These are phyloP conservation scores for Pectinophora gossypiella DNA, from an alignment of 1,140 invertebrate species.

Conservation along the genomic window DNA sequence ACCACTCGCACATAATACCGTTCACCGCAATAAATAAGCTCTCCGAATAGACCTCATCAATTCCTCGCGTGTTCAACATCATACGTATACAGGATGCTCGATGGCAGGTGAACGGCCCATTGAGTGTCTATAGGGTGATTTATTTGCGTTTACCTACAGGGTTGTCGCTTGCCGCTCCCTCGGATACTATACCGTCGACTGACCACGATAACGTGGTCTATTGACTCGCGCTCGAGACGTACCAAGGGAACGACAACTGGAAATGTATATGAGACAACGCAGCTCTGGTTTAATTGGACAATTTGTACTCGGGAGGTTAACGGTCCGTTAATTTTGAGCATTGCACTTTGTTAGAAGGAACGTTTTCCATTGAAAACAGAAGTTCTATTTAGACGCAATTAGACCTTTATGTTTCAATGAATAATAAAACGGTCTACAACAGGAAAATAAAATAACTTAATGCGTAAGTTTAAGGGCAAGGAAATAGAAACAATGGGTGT, in stretches of 20 bases:
- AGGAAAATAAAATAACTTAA: too few relatives aligned
- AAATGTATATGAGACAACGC: not conserved
- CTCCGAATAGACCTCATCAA: constrained; percentile 13
- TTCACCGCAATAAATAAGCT: constrained; percentile 2
- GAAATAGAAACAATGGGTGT: too few relatives aligned
- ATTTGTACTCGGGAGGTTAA: constrained; percentile 25
- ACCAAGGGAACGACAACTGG: not conserved
- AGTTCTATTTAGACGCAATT: too few relatives aligned
- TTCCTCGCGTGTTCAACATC: constrained; percentile 17
- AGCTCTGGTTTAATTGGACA: constrained; percentile 22
- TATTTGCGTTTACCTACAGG: constrained; percentile 34
- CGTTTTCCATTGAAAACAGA: not conserved
- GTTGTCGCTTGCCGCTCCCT: constrained; percentile 15
- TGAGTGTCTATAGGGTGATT: constrained; percentile 41
- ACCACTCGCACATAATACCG: not conserved
- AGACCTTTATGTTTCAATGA: too few relatives aligned
- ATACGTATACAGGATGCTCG: constrained; percentile 25
- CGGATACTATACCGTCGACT: constrained; percentile 17
- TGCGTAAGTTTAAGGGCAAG: too few relatives aligned
- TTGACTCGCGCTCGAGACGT: constrained; percentile 9
- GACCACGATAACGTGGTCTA: constrained; percentile 18
- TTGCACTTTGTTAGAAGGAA: too few relatives aligned
- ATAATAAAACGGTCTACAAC: too few relatives aligned
- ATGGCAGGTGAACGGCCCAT: constrained; percentile 42
- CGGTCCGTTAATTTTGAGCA: constrained; percentile 10